These are phyloP conservation scores for Tor tambroides DNA, from an alignment of 2,113 vertebrate genomes.

Conservation along the genomic window DNA sequence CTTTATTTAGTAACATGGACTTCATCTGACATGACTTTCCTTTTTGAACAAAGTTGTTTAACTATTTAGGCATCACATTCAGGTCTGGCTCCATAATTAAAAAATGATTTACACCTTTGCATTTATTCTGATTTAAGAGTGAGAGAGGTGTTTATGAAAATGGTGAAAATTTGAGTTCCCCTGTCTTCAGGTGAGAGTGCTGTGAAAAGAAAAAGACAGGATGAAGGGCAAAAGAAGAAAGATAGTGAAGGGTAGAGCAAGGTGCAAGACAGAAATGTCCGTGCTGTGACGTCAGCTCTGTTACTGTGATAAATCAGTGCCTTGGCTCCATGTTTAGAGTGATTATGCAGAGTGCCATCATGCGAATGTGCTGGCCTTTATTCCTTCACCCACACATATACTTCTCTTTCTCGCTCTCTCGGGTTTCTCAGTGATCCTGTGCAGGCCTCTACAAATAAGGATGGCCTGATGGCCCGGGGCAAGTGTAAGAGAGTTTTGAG, in stretches of 20 bases:
- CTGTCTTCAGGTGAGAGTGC: neutral
- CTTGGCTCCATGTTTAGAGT: conserved; percentile 49
- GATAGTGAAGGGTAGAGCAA: neutral
- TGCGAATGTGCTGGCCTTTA: conserved; percentile 50
- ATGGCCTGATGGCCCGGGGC: conserved; percentile 9
- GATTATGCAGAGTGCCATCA: conserved; percentile 63
- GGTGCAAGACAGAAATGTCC: conserved; percentile 9
- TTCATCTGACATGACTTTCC: neutral
- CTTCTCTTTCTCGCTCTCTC: conserved; percentile 57
- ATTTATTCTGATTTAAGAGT: conserved; percentile 23
- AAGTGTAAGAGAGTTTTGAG: conserved; percentile 56
- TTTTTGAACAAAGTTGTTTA: neutral
- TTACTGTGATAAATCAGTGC: conserved; percentile 62
- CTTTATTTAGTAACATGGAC: neutral
- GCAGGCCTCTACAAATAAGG: neutral
- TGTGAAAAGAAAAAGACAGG: neutral
- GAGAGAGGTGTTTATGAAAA: conserved; percentile 22
- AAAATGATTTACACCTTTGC: neutral
- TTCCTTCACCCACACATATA: conserved; percentile 53
- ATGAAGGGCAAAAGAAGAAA: neutral
- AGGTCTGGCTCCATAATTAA: neutral
- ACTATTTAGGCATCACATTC: neutral
- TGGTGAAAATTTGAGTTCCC: neutral
- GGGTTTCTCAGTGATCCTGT: conserved; percentile 12
- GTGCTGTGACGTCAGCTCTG: conserved; percentile 49